phyloP scores from a whole-genome alignment of 2,888 invertebrate species.

The Pristionchus japonicus region DNA sequence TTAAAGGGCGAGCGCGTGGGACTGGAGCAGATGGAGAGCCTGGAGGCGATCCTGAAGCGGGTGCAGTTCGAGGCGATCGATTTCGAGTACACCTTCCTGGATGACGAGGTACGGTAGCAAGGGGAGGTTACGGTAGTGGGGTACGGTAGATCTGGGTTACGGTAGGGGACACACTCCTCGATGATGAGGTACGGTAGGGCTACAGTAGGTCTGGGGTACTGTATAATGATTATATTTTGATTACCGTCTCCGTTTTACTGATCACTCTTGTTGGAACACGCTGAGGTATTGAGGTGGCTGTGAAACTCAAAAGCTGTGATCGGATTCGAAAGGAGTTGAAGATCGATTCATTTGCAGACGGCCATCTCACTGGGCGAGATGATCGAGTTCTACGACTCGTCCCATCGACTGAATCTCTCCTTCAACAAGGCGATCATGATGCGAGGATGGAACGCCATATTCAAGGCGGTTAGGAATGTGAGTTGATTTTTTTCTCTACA shows the following conservation, averaged over 20 bases:
- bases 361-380: slow-evolving; percentile 89
- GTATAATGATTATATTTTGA: too few species aligned
- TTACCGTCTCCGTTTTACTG: neutral
- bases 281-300: neutral
- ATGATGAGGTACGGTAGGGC: neutral
- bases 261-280: neutral
- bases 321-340: neutral
- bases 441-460: slow-evolving; percentile 88
- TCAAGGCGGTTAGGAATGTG: slow-evolving; percentile 86
- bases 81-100: slow-evolving; percentile 82
- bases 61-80: slow-evolving; percentile 84
- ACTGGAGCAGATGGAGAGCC: slow-evolving; percentile 84
- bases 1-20: slow-evolving; percentile 80
- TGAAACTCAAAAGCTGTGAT: neutral
- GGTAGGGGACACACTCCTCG: neutral
- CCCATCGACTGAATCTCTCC: slow-evolving; percentile 84
- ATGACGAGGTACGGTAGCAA: slow-evolving; percentile 82
- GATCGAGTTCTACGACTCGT: slow-evolving; percentile 92
- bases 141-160: neutral
- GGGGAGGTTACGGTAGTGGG: neutral
- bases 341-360: slow-evolving; percentile 75
- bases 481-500: slow-evolving; percentile 43
- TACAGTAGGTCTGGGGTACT: too few species aligned
- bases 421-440: slow-evolving; percentile 85
- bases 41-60: slow-evolving; percentile 87